phyloP scores from a whole-genome alignment of 2,888 invertebrate genomes.

The Mesodorylaimus sp. region DNA sequence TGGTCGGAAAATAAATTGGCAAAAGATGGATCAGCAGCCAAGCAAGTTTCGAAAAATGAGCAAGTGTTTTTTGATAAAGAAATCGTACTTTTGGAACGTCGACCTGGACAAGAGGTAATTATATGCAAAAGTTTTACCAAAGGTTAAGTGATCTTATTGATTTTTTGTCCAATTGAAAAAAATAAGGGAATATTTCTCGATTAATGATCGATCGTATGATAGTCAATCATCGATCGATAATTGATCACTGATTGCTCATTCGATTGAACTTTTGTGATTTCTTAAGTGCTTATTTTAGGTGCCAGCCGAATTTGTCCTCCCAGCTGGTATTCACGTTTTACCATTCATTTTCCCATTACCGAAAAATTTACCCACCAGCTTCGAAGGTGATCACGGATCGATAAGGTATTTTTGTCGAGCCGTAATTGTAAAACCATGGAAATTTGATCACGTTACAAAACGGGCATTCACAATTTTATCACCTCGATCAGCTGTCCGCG shows the following conservation, averaged over 20 bases:
- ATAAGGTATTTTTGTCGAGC: conserved; percentile 25
- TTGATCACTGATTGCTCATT: too few species aligned
- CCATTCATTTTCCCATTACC: neutral
- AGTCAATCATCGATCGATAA: too few species aligned
- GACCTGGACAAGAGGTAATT: conserved; percentile 25
- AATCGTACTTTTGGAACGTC: conserved; percentile 24
- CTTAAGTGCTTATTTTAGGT: too few species aligned
- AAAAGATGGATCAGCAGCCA: conserved; percentile 8
- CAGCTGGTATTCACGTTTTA: neutral
- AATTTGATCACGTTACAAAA: neutral
- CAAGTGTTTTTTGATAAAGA: conserved; percentile 23
- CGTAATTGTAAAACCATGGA: conserved; percentile 12
- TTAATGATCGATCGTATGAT: too few species aligned
- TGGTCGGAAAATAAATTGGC: neutral
- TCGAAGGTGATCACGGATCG: conserved; percentile 19
- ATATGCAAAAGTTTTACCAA: conserved; percentile 25
- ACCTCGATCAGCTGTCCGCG: neutral
- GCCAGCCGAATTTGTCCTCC: neutral
- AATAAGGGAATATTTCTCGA: too few species aligned
- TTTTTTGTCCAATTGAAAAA: too few species aligned
- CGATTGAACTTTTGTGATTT: too few species aligned
- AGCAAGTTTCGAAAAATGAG: conserved; percentile 9
- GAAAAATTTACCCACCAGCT: neutral
- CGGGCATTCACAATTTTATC: neutral
- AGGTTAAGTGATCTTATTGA: too few species aligned